Percentiles rank a stretch among this genome's conserved stretches.
Conservation (phyloP, 1,140 invertebrate species). For the Zaprionus nigranus region DNA sequence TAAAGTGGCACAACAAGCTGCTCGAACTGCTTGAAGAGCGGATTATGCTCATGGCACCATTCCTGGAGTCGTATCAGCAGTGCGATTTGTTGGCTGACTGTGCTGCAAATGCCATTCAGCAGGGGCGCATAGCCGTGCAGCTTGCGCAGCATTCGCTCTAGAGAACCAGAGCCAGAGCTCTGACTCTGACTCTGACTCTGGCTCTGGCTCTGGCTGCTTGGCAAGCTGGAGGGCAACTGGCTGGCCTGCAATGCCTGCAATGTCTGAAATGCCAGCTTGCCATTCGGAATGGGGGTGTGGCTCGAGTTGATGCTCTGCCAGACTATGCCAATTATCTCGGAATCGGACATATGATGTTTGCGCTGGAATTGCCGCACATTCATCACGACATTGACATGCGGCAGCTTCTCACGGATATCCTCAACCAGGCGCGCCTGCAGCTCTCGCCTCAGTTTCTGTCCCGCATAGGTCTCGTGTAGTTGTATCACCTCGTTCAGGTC, state of each 20-base stretch:
- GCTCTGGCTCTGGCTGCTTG: background rate
- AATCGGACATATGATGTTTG: slow-evolving; percentile 30
- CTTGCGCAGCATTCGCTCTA: slow-evolving; percentile 14
- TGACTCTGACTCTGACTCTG: background rate
- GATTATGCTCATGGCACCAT: slow-evolving; percentile 34
- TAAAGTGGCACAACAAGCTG: slow-evolving; percentile 16
- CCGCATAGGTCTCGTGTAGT: slow-evolving; percentile 18
- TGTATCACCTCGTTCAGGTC: slow-evolving; percentile 24
- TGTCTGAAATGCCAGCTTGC: background rate
- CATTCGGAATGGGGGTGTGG: background rate
- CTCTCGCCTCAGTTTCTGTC: background rate
- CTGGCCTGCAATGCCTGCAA: background rate
- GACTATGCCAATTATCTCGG: slow-evolving; percentile 32
- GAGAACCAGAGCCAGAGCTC: background rate
- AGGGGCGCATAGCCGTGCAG: slow-evolving; percentile 29
- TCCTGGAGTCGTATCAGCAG: slow-evolving; percentile 26
- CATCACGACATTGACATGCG: slow-evolving; percentile 7
- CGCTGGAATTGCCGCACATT: slow-evolving; percentile 35
- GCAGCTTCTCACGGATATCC: slow-evolving; percentile 26
- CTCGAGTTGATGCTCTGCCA: slow-evolving; percentile 25
- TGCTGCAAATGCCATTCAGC: slow-evolving; percentile 31
- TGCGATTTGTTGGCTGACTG: slow-evolving; percentile 27
- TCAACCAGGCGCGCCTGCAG: slow-evolving; percentile 20
- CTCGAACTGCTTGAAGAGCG: slow-evolving; percentile 29
- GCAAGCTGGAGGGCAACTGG: background rate